Evolutionary conservation across 2,888 invertebrate genomes (phyloP).

Genomic region (Drosophila vallismaia): DNA sequence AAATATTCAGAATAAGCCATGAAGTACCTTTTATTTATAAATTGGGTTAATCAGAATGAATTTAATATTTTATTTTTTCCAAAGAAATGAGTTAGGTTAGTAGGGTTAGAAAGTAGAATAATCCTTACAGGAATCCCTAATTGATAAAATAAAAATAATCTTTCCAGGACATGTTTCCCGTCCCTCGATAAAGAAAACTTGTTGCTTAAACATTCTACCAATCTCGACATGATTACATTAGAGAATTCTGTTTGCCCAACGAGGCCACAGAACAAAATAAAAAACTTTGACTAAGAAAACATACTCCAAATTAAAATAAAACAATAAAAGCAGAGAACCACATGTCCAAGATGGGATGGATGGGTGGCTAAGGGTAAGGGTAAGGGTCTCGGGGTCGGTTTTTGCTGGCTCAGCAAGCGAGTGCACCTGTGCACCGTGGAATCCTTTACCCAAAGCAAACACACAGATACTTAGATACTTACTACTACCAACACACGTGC

Average conservation of each 20-base stretch:
- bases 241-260: constrained; percentile 64
- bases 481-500: constrained; percentile 7
- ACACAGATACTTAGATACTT: constrained; percentile 49
- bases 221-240: constrained; percentile 65
- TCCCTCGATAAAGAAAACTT: constrained; percentile 40
- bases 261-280: constrained; percentile 48
- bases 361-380: constrained; percentile 10
- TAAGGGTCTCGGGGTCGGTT: constrained; percentile 43
- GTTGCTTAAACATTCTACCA: constrained; percentile 59
- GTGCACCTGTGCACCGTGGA: constrained; percentile 75
- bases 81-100: no score
- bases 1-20: no score
- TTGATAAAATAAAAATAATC: no score
- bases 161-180: no score
- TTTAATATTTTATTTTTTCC: no score
- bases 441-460: constrained; percentile 73
- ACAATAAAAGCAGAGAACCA: constrained; percentile 51
- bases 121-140: no score
- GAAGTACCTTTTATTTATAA: no score
- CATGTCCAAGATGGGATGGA: constrained; percentile 44
- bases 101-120: no score
- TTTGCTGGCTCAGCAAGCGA: constrained; percentile 65
- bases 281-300: constrained; percentile 6
- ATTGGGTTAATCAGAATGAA: neutral
- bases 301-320: constrained; percentile 64